These are phyloP conservation scores for Drosophila nikananu DNA, from an alignment of 1,140 invertebrate species.

Conservation along the genomic window DNA sequence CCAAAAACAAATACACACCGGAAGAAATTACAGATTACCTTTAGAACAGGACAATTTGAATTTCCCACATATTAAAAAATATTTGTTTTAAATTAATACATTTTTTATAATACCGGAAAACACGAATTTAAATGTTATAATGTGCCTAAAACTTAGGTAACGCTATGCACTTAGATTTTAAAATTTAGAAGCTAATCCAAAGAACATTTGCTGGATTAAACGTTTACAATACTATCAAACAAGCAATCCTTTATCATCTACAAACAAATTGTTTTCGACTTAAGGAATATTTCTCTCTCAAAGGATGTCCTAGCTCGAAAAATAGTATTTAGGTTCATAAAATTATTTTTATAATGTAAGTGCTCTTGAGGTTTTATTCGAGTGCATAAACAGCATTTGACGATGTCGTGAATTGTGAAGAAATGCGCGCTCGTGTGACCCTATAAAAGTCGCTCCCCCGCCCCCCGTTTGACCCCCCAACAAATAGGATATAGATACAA, in stretches of 20 bases:
- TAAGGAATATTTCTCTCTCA: not conserved
- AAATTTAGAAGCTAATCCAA: no score
- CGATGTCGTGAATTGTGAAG: slow-evolving; percentile 76
- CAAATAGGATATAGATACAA: slow-evolving; percentile 84
- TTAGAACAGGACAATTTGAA: not conserved
- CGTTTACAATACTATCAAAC: not conserved
- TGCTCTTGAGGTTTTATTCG: not conserved
- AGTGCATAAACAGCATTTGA: slow-evolving; percentile 31
- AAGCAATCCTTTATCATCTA: not conserved
- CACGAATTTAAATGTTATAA: no score
- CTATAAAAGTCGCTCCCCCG: slow-evolving; percentile 48
- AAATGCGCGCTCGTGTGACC: slow-evolving; percentile 81
- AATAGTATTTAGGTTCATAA: no score
- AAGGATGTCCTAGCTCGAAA: not conserved
- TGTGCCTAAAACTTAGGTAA: no score
- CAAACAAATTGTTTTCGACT: no score
- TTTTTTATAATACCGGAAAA: no score
- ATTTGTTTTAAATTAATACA: no score
- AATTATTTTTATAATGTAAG: no score
- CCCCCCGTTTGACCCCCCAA: slow-evolving; percentile 21
- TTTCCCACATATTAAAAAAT: not conserved
- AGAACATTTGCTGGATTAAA: no score
- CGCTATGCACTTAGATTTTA: no score
- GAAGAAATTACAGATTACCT: slow-evolving; percentile 2
- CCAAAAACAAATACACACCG: slow-evolving; percentile 27